Base-by-base conservation (phyloP, 2,113 vertebrate species). In the Bos javanicus region DNA sequence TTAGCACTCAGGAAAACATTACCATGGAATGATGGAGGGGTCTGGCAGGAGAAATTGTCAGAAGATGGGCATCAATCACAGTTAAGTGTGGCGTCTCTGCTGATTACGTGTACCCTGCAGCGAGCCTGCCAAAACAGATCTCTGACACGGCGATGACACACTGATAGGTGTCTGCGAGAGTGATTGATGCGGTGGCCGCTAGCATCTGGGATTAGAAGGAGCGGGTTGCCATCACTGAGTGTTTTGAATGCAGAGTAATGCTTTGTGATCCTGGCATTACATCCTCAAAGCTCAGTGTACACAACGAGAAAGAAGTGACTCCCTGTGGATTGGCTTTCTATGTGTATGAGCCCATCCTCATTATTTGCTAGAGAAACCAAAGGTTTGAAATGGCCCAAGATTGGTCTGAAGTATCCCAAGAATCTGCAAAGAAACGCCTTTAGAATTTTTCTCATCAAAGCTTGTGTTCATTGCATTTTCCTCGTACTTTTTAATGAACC, bases 21-120 rank as follows among this genome's bases (percentile, higher is more conserved):
- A 94, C 87, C 85, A 76, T 7, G 30, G 74, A 98, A 93, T 36
- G 97, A 98, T 95, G 96, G 98, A 98, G 52, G 91, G 87, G 67
- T 98, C 90, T 98, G 59, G 94, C 97, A 74, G 57, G 64, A 98
- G 98, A 97, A 98, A 97, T 98, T 97, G 94, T 92, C 97, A 97
- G 96, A 98, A 98, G 97, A 94, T 71, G 97, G 96, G 90, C 97
- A 98, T 98, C 54, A 5, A 54, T 98, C 98, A 98, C 56, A 43
- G 95, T 95, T 97, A 98, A 98, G 87, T 95, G 96, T 97, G 93
- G 91, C 1, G 1, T 98, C 95, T 97, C 88, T 90, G 57, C 97
- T 96, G 93, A 90, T 88, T 76, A 39, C 48, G 39, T 7, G 2
- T 86, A 87, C 56, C 76, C 96, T 97, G 91, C 89, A 96, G 96